phyloP scores from a whole-genome alignment of 1,140 invertebrate species.

The Cherax quadricarinatus region DNA sequence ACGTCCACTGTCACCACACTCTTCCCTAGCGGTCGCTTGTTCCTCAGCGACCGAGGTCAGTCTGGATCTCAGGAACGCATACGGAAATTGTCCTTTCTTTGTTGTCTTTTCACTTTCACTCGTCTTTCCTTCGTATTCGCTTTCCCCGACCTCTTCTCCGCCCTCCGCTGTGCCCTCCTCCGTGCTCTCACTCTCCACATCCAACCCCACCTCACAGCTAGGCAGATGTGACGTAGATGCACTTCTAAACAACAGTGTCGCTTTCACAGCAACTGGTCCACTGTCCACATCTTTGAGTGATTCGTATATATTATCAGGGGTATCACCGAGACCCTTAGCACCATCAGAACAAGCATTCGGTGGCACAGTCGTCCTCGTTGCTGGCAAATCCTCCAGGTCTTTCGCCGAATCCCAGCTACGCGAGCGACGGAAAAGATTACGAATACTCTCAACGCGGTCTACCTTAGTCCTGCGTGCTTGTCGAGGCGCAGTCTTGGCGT shows the following conservation, averaged over 20 bases:
- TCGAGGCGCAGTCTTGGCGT: constrained; percentile 29
- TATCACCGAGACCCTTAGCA: not conserved
- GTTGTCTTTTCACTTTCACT: constrained; percentile 54
- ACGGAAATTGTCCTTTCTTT: constrained; percentile 72
- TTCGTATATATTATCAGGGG: constrained; percentile 58
- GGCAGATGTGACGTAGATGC: constrained; percentile 72
- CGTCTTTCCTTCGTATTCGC: constrained; percentile 26
- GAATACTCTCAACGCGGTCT: constrained; percentile 73
- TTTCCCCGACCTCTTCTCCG: constrained; percentile 1
- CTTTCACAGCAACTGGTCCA: not conserved
- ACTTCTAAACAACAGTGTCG: constrained; percentile 63
- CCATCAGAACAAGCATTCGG: constrained; percentile 8
- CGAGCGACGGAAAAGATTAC: constrained; percentile 73
- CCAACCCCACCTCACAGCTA: constrained; percentile 45
- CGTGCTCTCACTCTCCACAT: not conserved
- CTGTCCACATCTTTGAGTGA: constrained; percentile 55
- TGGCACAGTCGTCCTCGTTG: not conserved
- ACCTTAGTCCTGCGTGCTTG: constrained; percentile 69
- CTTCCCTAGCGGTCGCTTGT: constrained; percentile 65
- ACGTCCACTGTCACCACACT: constrained; percentile 72
- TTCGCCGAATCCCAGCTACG: constrained; percentile 73
- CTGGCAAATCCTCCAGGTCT: constrained; percentile 67
- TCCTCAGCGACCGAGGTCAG: constrained; percentile 72
- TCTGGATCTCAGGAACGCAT: constrained; percentile 72
- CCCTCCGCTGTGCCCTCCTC: constrained; percentile 2